phyloP scores from a whole-genome alignment of 2,888 invertebrate genomes.

The Charanyca ferruginea region DNA sequence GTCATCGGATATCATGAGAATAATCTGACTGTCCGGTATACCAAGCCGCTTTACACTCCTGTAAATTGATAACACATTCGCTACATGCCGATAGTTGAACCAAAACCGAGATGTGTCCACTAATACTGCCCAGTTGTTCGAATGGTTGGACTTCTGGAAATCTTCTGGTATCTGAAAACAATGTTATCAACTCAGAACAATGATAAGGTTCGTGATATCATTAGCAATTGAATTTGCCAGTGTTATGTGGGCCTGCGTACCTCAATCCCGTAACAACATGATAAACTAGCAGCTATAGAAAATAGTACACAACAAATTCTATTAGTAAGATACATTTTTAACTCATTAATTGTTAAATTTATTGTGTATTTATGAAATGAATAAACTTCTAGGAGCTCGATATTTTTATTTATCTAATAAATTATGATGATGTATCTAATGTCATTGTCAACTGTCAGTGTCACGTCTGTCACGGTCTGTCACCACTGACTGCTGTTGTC shows the following conservation, averaged over 20 bases:
- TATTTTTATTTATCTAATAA: slow-evolving; percentile 41
- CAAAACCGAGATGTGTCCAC: slow-evolving; percentile 99
- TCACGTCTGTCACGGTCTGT: slow-evolving; percentile 23
- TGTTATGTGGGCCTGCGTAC: slow-evolving; percentile 17
- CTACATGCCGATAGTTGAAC: slow-evolving; percentile 99
- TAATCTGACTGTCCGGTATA: slow-evolving; percentile 99
- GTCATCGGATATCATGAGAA: slow-evolving; percentile 99
- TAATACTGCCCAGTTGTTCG: slow-evolving; percentile 99
- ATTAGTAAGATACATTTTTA: slow-evolving; percentile 40
- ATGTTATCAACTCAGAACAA: slow-evolving; percentile 10
- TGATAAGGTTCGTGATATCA: slow-evolving; percentile 8
- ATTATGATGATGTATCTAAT: no score
- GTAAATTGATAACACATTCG: slow-evolving; percentile 99
- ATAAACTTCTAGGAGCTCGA: not conserved
- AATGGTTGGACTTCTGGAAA: slow-evolving; percentile 94
- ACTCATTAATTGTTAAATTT: slow-evolving; percentile 1
- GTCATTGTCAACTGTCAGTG: no score
- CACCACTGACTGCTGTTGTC: no score
- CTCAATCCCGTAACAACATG: slow-evolving; percentile 50
- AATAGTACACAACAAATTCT: slow-evolving; percentile 30
- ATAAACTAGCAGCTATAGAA: slow-evolving; percentile 24
- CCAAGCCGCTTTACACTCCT: slow-evolving; percentile 99
- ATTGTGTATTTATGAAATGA: not conserved
- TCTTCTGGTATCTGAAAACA: slow-evolving; percentile 86
- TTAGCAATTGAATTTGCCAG: not conserved